Evolutionary conservation across 2,113 vertebrate species (phyloP).

Genomic region (Orientallactaga bullata): DNA sequence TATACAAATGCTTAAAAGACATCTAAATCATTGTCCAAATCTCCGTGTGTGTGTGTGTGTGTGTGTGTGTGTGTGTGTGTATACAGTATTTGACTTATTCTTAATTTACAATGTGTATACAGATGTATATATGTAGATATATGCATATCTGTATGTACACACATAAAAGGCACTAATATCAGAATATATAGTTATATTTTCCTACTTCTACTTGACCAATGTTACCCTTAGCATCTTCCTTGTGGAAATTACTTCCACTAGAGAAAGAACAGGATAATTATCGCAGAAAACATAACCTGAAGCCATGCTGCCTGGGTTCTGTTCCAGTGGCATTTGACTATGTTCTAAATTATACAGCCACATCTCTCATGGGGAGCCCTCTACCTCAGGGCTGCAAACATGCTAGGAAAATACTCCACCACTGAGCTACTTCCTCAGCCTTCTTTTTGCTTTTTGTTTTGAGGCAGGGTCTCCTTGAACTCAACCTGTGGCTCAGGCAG

Average conservation of each 20-base stretch:
- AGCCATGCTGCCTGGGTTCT: neutral
- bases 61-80: no score
- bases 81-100: no score
- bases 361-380: no score
- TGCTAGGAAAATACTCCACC: no score
- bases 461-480: neutral
- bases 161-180: neutral
- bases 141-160: neutral
- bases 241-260: neutral
- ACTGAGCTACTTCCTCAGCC: neutral
- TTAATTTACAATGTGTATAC: no score
- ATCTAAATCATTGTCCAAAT: neutral
- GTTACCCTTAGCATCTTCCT: neutral
- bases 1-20: neutral
- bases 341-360: neutral
- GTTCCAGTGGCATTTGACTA: neutral
- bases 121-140: no score
- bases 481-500: neutral
- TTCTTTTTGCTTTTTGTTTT: neutral
- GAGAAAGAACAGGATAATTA: neutral
- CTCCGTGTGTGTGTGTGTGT: no score
- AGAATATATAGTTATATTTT: neutral
- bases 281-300: constrained; percentile 1
- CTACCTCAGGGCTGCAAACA: no score
- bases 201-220: neutral